phyloP scores from a whole-genome alignment of 2,888 invertebrate species.

The Argyresthia goedartella region DNA sequence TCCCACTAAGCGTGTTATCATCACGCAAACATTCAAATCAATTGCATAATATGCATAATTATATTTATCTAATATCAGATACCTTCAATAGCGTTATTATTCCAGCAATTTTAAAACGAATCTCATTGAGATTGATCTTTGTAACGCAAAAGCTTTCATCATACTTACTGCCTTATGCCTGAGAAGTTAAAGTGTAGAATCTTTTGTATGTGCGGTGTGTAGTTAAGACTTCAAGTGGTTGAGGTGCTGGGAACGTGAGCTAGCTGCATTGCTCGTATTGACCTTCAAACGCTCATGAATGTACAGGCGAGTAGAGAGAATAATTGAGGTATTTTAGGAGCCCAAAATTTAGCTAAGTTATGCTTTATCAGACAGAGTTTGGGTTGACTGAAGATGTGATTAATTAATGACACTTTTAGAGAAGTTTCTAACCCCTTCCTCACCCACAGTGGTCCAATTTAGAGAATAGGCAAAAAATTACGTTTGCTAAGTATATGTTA shows the following conservation, averaged over 20 bases:
- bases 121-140: background rate
- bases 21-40: slow-evolving; percentile 4
- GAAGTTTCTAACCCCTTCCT: no score
- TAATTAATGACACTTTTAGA: no score
- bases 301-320: no score
- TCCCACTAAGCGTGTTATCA: no score
- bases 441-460: no score
- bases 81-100: background rate
- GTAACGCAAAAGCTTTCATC: background rate
- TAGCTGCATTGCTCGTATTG: slow-evolving; percentile 49
- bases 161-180: background rate
- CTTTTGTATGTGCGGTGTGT: slow-evolving; percentile 8
- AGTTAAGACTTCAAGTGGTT: slow-evolving; percentile 16
- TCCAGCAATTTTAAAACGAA: background rate
- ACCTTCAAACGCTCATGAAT: slow-evolving; percentile 46
- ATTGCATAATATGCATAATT: slow-evolving; percentile 6
- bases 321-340: no score
- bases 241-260: slow-evolving; percentile 35
- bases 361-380: no score
- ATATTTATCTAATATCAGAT: slow-evolving; percentile 2
- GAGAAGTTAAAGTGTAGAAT: background rate
- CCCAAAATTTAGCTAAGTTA: no score
- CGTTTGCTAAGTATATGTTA: no score
- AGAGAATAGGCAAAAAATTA: no score
- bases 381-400: no score